Conservation (phyloP, 2,113 vertebrate genomes). For the Otocyon megalotis region DNA sequence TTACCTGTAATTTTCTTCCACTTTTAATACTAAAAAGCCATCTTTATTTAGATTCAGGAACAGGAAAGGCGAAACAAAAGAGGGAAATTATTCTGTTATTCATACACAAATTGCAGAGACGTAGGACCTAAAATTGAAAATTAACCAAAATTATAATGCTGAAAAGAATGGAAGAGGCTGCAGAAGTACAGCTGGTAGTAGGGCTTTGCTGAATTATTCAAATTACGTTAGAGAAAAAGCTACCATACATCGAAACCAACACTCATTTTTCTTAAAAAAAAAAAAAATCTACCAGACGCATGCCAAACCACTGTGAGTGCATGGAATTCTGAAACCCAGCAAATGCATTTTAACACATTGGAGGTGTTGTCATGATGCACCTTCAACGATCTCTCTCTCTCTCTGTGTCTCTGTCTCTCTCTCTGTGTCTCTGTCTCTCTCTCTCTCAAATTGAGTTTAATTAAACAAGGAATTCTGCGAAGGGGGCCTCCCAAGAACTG, state of each 20-base stretch:
- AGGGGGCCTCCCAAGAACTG: neutral
- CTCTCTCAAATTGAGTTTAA: slow-evolving; percentile 30
- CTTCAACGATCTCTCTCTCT: neutral
- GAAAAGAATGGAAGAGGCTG: slow-evolving; percentile 94
- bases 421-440: neutral
- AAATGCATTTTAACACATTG: slow-evolving; percentile 43
- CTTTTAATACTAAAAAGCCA: slow-evolving; percentile 99
- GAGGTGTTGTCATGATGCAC: neutral
- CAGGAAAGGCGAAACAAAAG: slow-evolving; percentile 99
- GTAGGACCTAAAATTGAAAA: slow-evolving; percentile 97
- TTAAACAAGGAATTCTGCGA: slow-evolving; percentile 45
- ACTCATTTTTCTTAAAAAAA: slow-evolving; percentile 74
- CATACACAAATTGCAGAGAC: slow-evolving; percentile 99
- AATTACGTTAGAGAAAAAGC: slow-evolving; percentile 88
- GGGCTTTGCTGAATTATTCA: slow-evolving; percentile 92
- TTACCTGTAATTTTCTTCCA: slow-evolving; percentile 99
- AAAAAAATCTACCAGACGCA: slow-evolving; percentile 49
- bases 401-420: neutral
- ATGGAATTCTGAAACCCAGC: slow-evolving; percentile 70
- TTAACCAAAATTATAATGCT: slow-evolving; percentile 99
- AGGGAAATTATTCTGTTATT: slow-evolving; percentile 99
- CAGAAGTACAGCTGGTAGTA: slow-evolving; percentile 95
- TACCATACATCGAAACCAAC: slow-evolving; percentile 87
- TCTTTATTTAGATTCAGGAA: slow-evolving; percentile 99
- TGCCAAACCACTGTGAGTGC: slow-evolving; percentile 57